Evolutionary conservation across 2,888 invertebrate genomes (phyloP).

Genomic region (Didymodactylos carnosus): DNA sequence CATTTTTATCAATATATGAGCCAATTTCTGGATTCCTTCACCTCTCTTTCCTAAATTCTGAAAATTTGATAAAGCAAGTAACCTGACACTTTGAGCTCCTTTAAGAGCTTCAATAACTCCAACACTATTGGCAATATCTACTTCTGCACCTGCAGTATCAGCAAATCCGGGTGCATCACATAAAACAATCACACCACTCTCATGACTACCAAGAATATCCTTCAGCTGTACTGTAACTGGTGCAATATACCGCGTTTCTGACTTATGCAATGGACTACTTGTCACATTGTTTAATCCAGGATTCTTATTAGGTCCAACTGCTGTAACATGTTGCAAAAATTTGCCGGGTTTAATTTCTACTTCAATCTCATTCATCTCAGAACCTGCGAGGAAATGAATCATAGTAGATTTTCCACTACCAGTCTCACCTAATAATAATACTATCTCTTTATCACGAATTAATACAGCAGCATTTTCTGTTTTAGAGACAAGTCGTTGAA

Average conservation of each 20-base stretch:
- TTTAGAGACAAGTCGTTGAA: neutral
- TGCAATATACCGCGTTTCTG: neutral
- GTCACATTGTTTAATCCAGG: neutral
- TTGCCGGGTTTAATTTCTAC: neutral
- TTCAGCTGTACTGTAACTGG: neutral
- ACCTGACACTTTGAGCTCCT: neutral
- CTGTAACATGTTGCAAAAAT: neutral
- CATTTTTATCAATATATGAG: neutral
- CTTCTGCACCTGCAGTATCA: constrained; percentile 1
- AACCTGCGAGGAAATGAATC: neutral
- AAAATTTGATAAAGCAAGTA: neutral
- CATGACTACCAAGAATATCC: neutral
- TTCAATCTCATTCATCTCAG: neutral
- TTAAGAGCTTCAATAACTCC: neutral
- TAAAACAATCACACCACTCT: neutral
- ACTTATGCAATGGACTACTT: neutral
- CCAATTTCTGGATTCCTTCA: neutral
- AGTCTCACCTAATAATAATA: neutral
- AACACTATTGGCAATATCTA: constrained; percentile 1
- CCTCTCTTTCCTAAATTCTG: neutral
- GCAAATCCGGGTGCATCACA: constrained; percentile 4
- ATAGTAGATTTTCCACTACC: neutral
- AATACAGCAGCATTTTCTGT: neutral
- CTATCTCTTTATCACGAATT: neutral
- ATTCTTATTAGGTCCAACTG: neutral